Evolutionary conservation across 2,888 invertebrate species (phyloP).

Genomic region (Gisinianus flammeolus): DNA sequence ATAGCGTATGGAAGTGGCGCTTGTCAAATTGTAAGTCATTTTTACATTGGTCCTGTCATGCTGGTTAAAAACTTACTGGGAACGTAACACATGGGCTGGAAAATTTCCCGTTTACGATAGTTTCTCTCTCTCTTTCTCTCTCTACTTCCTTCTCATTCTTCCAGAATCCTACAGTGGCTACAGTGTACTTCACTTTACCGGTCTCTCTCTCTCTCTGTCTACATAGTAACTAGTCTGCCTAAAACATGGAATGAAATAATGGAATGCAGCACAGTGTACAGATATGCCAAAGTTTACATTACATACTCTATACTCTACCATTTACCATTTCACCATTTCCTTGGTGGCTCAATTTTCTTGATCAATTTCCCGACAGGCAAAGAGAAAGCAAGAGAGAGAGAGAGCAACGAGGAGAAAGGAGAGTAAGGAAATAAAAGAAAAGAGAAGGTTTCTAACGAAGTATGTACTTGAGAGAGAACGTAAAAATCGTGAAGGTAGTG

Average conservation of each 20-base stretch:
- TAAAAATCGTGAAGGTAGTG: too few relatives aligned
- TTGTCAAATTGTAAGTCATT: slow-evolving; percentile 52
- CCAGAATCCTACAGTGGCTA: slow-evolving; percentile 18
- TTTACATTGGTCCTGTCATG: slow-evolving; percentile 48
- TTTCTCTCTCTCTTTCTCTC: slow-evolving; percentile 9
- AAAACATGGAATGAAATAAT: neutral
- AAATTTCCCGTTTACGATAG: slow-evolving; percentile 43
- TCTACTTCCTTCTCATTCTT: slow-evolving; percentile 8
- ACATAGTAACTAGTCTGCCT: neutral
- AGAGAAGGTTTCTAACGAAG: too few relatives aligned
- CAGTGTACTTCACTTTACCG: neutral
- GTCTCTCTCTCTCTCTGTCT: neutral
- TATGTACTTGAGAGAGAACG: too few relatives aligned
- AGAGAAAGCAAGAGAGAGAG: too few relatives aligned
- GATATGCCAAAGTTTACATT: neutral
- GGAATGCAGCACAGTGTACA: too few relatives aligned
- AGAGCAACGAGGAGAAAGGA: too few relatives aligned
- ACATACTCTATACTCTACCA: neutral
- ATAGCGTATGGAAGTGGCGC: slow-evolving; percentile 38
- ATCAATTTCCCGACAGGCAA: neutral
- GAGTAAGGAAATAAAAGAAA: too few relatives aligned
- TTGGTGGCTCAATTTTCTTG: neutral
- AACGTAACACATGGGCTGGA: slow-evolving; percentile 48
- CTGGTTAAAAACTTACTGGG: slow-evolving; percentile 50
- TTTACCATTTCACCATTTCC: neutral